phyloP scores from a whole-genome alignment of 2,113 vertebrate genomes.

The Anas platyrhynchos region DNA sequence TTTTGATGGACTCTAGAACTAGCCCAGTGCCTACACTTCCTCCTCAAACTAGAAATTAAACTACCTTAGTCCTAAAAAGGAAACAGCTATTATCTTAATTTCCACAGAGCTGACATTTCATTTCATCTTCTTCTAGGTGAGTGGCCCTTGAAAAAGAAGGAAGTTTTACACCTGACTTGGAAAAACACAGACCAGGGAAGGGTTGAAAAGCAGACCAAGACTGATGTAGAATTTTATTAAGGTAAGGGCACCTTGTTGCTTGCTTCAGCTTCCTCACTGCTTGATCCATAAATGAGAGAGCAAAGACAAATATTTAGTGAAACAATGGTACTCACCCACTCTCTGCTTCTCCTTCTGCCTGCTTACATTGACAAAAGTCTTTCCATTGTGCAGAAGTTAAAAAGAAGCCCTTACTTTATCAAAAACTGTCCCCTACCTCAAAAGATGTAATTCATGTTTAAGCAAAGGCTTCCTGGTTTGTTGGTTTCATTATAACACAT shows the following conservation, averaged over 20 bases:
- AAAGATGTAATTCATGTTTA: neutral
- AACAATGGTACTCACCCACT: neutral
- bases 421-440: neutral
- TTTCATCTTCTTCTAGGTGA: neutral
- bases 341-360: neutral
- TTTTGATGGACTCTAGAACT: neutral
- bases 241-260: neutral
- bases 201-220: neutral
- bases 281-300: neutral
- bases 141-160: neutral
- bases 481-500: neutral
- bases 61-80: neutral
- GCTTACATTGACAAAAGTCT: neutral
- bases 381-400: neutral
- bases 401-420: neutral
- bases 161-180: neutral
- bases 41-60: neutral
- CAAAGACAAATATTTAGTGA: neutral
- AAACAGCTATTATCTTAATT: neutral
- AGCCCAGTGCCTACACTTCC: neutral
- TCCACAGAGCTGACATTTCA: neutral
- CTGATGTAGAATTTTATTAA: neutral
- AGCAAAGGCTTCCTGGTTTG: neutral
- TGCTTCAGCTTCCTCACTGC: neutral
- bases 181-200: neutral